These are phyloP conservation scores for Mythimna albipuncta DNA, from an alignment of 2,888 invertebrate species.

Conservation along the genomic window DNA sequence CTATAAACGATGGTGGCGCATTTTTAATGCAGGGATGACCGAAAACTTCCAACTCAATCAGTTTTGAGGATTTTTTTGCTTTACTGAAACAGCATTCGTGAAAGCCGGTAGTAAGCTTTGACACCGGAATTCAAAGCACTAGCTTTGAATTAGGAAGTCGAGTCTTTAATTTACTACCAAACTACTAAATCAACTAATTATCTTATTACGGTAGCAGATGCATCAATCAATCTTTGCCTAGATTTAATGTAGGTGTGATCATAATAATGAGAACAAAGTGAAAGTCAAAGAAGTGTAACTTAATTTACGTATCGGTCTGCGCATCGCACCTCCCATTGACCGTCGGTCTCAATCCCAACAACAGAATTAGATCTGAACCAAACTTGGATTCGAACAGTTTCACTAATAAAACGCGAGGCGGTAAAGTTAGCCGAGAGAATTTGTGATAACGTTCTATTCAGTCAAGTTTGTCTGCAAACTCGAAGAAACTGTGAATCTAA, in stretches of 20 bases:
- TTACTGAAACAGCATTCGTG: background rate
- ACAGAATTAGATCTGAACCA: constrained; percentile 63
- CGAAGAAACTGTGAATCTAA: constrained; percentile 68
- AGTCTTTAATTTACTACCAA: background rate
- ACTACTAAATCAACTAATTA: background rate
- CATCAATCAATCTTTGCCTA: background rate
- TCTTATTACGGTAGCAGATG: background rate
- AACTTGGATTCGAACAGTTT: constrained; percentile 67
- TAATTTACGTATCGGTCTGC: background rate
- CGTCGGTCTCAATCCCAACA: constrained; percentile 53
- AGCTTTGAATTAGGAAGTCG: too few relatives aligned
- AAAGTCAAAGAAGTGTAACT: background rate
- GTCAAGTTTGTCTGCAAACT: constrained; percentile 70
- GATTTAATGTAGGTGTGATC: background rate
- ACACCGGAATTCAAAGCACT: too few relatives aligned
- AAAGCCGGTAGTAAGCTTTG: too few relatives aligned
- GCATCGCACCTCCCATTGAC: constrained; percentile 24
- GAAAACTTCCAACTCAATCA: background rate
- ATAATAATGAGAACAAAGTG: background rate
- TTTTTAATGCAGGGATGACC: background rate
- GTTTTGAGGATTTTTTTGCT: background rate
- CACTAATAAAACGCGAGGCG: constrained; percentile 76
- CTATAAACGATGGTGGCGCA: background rate
- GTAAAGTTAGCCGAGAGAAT: constrained; percentile 72
- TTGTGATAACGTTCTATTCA: constrained; percentile 74